Base-by-base conservation (phyloP, 2,113 vertebrate genomes). In the Lepisosteus osseus region DNA sequence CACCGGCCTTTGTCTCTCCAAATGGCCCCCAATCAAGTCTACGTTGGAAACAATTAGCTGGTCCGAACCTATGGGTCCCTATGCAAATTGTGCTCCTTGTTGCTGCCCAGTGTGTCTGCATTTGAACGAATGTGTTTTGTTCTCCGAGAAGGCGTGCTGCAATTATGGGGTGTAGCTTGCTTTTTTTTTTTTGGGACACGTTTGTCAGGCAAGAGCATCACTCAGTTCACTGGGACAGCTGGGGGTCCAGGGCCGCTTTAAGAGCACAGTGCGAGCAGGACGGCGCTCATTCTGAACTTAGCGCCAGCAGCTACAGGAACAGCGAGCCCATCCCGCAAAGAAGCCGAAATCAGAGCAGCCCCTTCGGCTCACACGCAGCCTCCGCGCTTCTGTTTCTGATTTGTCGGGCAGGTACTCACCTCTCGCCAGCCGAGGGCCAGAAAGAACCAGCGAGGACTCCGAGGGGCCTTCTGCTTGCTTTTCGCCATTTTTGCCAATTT, bases 11-110 rank as follows among this genome's bases (percentile, higher is more conserved):
- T 99, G 96, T 98, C 90, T 95, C 93, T 87, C 92, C 92, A 93
- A 95, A 97, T 96, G 95, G 90, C 92, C 94, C 93, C 94, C 93
- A 94, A 95, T 95, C 94, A 95, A 93, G 94, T 85, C 87, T 94
- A 93, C 94, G 94, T 92, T 90, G 91, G 89, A 92, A 91, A 93
- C 92, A 93, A 95, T 95, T 95, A 96, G 94, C 91, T 88, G 83
- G 84, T 88, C 89, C 87, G 86, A 89, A 89, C 90, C 87, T 85
- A 83, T 78, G 92, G 92, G 91, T 90, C 89, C 29, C 90, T 94
- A 94, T 96, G 95, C 90, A 95, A 96, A 97, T 95, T 65, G 86
- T 66, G 84, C 74, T 66, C 83, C 76, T 80, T 78, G 80, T 84
- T 84, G 93, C 86, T 85, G 84, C 84, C 88, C 89, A 86, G 69